Percentiles rank a stretch among this genome's conserved stretches.
These are phyloP conservation scores for Clarias magur DNA, from an alignment of 2,113 vertebrate species.

Conservation along the genomic window DNA sequence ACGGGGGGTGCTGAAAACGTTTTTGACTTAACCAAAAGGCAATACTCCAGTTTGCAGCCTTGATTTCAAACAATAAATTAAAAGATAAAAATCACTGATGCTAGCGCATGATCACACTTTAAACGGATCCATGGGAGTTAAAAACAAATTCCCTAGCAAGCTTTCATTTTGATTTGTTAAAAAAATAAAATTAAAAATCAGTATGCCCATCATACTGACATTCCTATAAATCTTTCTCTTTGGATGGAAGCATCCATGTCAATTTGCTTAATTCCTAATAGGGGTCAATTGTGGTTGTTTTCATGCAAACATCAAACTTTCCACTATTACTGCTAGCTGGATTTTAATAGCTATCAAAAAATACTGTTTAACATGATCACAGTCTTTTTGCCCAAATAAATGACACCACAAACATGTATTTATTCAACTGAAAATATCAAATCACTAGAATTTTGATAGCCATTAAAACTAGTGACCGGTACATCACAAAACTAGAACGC, in stretches of 20 bases:
- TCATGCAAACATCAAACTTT: conserved; percentile 56
- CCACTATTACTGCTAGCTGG: conserved; percentile 50
- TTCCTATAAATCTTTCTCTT: conserved; percentile 25
- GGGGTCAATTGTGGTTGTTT: conserved; percentile 44
- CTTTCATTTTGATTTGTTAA: not conserved
- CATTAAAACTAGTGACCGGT: conserved; percentile 67
- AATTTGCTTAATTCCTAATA: conserved; percentile 48
- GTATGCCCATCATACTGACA: conserved; percentile 12
- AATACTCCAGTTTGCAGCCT: not conserved
- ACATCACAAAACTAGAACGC: conserved; percentile 68
- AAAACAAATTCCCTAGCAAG: not conserved
- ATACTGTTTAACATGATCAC: conserved; percentile 55
- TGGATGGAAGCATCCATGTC: conserved; percentile 43
- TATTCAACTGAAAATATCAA: conserved; percentile 48
- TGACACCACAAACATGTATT: conserved; percentile 59
- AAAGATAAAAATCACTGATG: conserved; percentile 7
- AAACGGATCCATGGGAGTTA: not conserved
- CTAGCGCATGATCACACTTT: conserved; percentile 23
- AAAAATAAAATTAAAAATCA: not conserved
- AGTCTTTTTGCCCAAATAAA: conserved; percentile 51
- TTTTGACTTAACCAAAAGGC: not conserved
- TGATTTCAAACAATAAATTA: conserved; percentile 13
- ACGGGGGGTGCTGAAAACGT: not conserved
- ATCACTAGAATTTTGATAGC: conserved; percentile 70
- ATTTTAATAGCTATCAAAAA: conserved; percentile 77